Conservation (phyloP, 2,113 vertebrate species). For the Terrapene triunguis region DNA sequence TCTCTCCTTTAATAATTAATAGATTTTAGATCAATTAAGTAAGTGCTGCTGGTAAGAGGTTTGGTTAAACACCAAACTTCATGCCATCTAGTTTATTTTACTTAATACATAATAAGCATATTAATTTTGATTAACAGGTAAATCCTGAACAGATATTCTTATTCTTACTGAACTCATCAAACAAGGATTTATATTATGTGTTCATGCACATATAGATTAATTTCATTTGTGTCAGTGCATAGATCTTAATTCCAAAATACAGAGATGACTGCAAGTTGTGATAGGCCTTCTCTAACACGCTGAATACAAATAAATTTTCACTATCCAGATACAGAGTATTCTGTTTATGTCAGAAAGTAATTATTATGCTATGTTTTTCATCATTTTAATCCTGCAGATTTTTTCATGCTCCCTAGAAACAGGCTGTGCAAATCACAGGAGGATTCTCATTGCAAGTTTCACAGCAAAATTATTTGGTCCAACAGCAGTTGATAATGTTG, state of each 20-base stretch:
- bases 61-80: neutral
- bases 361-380: neutral
- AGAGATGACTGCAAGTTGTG: neutral
- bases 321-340: neutral
- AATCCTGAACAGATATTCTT: neutral
- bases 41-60: neutral
- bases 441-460: neutral
- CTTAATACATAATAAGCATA: neutral
- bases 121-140: neutral
- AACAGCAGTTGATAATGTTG: neutral
- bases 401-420: neutral
- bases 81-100: neutral
- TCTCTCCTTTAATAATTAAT: constrained; percentile 47
- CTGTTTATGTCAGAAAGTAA: neutral
- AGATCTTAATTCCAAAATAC: neutral
- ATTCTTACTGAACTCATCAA: neutral
- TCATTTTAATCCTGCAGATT: neutral
- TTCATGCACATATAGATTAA: neutral
- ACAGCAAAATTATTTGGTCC: neutral
- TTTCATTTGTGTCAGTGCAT: neutral
- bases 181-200: neutral
- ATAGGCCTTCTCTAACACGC: neutral
- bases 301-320: neutral
- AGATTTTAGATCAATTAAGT: neutral
- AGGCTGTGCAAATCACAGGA: neutral